Base-by-base conservation (phyloP, 2,797 vertebrate genomes). In the Macroramphosus scolopax region DNA sequence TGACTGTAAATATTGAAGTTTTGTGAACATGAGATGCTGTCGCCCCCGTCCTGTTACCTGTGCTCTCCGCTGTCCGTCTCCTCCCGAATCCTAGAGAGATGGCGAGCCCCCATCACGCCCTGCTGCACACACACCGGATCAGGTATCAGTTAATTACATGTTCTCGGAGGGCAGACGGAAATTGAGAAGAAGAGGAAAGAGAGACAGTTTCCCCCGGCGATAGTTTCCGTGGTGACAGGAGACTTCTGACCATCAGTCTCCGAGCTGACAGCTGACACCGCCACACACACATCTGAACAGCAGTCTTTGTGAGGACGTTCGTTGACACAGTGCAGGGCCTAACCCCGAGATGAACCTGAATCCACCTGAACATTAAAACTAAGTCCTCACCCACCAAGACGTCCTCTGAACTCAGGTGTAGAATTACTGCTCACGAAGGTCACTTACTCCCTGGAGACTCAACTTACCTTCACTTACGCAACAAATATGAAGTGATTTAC, bases 101-200 rank as follows among this genome's bases (percentile, higher is more conserved):
- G 55, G 1, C 71, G 69, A 33, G 41, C 34, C 33, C 69, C 80
- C 56, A 60, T 16, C 29, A 32, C 58, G 20, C 50, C 44, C 73
- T 78, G 53, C 41, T 30, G 17, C 31, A 47, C 22, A 36, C 39
- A 53, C 51, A 36, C 24, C 2, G 24, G 65, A 64, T 78, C 50
- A n/a, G 33, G 69, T 84, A 34, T 82, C 81, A 80, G 57, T 72
- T 83, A 79, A 79, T 83, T 76, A 83, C 78, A 68, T 40, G 34
- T 59, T 40, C n/a, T 45, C 48, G 22, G 41, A 33, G 14, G 60
- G 55, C 32, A 9, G 43, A 51, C 17, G 16, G 64, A 58, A 55
- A 41, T 14, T 26, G 47, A 46, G 26, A 62, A n/a, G 53, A 42
- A 38, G 20, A n/a, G 17, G n/a, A 41, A 17, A 44, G 20, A 32